Conservation (phyloP, 2,888 invertebrate genomes). For the Allacma fusca region DNA sequence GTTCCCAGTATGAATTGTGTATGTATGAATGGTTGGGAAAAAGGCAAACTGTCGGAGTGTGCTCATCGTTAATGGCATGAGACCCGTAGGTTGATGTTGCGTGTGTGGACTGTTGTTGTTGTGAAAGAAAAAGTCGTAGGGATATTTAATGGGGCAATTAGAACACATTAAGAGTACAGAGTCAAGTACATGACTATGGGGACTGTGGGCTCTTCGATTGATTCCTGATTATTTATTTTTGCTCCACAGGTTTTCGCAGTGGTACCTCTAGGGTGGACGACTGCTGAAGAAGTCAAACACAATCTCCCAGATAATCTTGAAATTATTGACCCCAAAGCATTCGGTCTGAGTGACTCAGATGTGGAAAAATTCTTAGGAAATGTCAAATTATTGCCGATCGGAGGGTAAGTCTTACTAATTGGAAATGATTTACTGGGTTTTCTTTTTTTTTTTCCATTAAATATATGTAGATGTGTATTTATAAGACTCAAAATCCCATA, state of each 20-base stretch:
- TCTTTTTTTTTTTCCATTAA: constrained; percentile 5
- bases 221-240: neutral
- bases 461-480: constrained; percentile 5
- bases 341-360: constrained; percentile 58
- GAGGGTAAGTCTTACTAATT: constrained; percentile 51
- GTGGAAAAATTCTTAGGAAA: constrained; percentile 60
- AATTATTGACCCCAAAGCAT: constrained; percentile 60
- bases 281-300: constrained; percentile 53
- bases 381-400: constrained; percentile 58
- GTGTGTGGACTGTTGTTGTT: neutral
- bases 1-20: neutral
- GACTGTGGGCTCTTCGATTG: no score
- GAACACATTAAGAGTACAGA: neutral
- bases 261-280: constrained; percentile 1
- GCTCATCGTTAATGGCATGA: constrained; percentile 23
- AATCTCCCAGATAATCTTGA: constrained; percentile 59
- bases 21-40: neutral
- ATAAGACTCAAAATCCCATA: no score
- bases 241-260: constrained; percentile 30
- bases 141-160: neutral
- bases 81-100: neutral
- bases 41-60: constrained; percentile 1
- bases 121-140: neutral
- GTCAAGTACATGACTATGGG: neutral
- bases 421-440: neutral